Evolutionary conservation across 2,797 vertebrate species (phyloP), one percentile per base, ranked within the genome.

Genomic region (Acanthopagrus latus): DNA sequence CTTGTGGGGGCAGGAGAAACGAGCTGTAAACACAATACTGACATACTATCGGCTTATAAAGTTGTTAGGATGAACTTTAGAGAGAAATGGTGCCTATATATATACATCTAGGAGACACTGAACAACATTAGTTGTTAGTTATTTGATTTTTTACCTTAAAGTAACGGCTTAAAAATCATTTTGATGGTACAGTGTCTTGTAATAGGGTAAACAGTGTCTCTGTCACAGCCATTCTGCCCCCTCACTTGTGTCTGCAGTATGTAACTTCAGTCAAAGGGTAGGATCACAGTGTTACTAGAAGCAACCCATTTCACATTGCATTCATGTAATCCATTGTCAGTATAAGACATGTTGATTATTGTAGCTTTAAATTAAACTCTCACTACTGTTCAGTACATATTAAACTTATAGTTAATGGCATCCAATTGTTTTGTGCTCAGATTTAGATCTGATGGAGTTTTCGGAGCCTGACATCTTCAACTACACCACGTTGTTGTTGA

Each of bases 401-500:
- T 9, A 10, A 38, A 38, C 38, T 38, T 38, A 38, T 38, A 38
- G 38, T 10, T 38, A 62, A 74, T 8, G 14, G 13, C 13, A 72
- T 47, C 11, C 7, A 41, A 23, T 25, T 7, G 2, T 76, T 73
- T 64, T 67, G 0, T 86, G 47, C 43, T 68, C 74, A 99, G 98
- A 99, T 84, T 92, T 98, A 82, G 94, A 93, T 71, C 89, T 99
- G 88, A 76, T 94, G 82, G 95, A 96, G 92, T 99, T 99, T 89
- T 96, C 96, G 0, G 96, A 97, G 86, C 93, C 95, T 0, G 96
- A 94, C 44, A 94, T 97, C 87, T 98, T 94, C 82, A 99, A 99
- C 93, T 99, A 99, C 92, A 97, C 98, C 0, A 96, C 96, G 0
- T 78, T 99, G 87, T 85, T 99, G 91, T 94, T 99, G 89, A 98